Percentiles rank a stretch among this genome's conserved stretches.
Conservation (phyloP, 2,113 vertebrate species). For the Microcebus jonahi region DNA sequence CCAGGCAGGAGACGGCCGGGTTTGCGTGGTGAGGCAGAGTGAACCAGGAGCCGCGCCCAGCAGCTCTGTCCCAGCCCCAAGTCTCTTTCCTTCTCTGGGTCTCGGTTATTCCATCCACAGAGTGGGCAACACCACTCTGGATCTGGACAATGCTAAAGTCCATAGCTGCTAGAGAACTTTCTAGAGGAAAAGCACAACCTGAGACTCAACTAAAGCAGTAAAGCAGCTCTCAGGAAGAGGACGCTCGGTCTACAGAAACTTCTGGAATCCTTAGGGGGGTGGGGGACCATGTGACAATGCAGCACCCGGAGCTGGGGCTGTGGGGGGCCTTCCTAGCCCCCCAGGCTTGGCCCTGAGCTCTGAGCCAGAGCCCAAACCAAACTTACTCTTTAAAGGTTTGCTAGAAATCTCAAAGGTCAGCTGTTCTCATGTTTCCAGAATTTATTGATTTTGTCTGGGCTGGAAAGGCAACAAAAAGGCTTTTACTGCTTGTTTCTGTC, state of each 20-base stretch:
- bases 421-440: slow-evolving; percentile 38
- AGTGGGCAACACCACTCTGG: background rate
- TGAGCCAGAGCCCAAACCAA: accelerated
- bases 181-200: background rate
- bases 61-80: too few species aligned
- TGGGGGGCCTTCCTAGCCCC: too few species aligned
- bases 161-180: background rate
- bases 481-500: background rate
- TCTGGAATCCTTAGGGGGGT: accelerated
- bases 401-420: slow-evolving; percentile 66
- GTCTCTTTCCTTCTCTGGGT: background rate
- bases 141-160: too few species aligned
- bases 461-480: background rate
- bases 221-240: background rate
- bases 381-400: background rate
- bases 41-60: accelerated
- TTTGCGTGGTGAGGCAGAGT: background rate
- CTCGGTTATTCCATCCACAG: background rate
- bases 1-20: accelerated
- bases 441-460: slow-evolving; percentile 59
- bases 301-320: accelerated
- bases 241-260: accelerated
- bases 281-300: accelerated
- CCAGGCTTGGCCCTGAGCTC: background rate
- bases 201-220: background rate